Percentiles rank a stretch among this genome's conserved stretches.
These are phyloP conservation scores for Anoncus sp. DNA, from an alignment of 2,888 invertebrate genomes.

Conservation along the genomic window DNA sequence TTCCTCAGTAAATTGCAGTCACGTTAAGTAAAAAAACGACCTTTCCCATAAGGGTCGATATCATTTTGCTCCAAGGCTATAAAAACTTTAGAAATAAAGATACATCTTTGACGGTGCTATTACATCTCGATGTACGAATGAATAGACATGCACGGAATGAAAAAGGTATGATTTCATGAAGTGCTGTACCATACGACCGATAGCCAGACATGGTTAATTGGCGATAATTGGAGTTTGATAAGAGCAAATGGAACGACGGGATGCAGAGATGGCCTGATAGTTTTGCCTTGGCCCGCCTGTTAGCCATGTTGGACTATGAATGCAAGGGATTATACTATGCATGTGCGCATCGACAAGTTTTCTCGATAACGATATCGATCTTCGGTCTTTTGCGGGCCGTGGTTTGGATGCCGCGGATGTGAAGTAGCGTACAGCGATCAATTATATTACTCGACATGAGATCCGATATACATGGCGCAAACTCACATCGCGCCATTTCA, in stretches of 20 bases:
- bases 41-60: no score
- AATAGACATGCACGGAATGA: background rate
- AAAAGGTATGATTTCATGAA: background rate
- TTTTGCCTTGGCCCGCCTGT: background rate
- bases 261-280: slow-evolving; percentile 17
- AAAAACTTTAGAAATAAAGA: background rate
- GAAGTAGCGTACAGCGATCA: slow-evolving; percentile 33
- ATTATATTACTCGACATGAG: slow-evolving; percentile 47
- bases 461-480: slow-evolving; percentile 47
- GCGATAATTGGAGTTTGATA: slow-evolving; percentile 52
- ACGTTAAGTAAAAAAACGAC: background rate
- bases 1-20: no score
- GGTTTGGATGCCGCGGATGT: slow-evolving; percentile 6
- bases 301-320: background rate
- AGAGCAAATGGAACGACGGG: slow-evolving; percentile 22
- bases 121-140: background rate
- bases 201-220: slow-evolving; percentile 37
- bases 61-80: no score
- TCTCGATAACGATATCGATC: slow-evolving; percentile 57
- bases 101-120: background rate
- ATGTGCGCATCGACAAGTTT: slow-evolving; percentile 43
- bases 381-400: slow-evolving; percentile 8
- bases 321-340: slow-evolving; percentile 30
- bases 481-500: slow-evolving; percentile 29
- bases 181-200: background rate